Conservation (phyloP, 2,797 vertebrate genomes). For the Eutrigla gurnardus region DNA sequence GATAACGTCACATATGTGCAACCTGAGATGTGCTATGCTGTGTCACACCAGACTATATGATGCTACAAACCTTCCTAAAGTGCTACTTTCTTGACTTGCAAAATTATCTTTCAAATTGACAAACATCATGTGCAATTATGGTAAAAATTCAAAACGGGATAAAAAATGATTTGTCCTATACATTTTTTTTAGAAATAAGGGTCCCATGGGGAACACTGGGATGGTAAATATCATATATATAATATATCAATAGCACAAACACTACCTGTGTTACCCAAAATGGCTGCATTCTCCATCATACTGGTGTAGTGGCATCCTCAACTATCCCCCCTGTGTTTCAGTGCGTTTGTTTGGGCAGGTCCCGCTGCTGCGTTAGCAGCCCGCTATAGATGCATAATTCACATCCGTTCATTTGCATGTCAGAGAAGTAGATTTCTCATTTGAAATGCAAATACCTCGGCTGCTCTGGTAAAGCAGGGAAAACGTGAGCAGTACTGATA, state of each 20-base stretch:
- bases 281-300: slow-evolving; percentile 8
- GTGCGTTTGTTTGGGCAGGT: slow-evolving; percentile 33
- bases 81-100: too few species aligned
- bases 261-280: slow-evolving; percentile 22
- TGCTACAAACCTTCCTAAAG: too few species aligned
- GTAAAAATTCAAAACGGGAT: too few species aligned
- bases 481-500: slow-evolving; percentile 73
- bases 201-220: too few species aligned
- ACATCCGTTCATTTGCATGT: slow-evolving; percentile 83
- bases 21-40: too few species aligned
- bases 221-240: too few species aligned
- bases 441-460: slow-evolving; percentile 84
- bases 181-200: too few species aligned
- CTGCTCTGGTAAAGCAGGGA: slow-evolving; percentile 67
- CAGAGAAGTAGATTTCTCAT: slow-evolving; percentile 80
- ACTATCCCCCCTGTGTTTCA: slow-evolving; percentile 12
- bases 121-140: too few species aligned
- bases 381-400: slow-evolving; percentile 79
- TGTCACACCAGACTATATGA: too few species aligned
- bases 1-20: too few species aligned
- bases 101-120: too few species aligned
- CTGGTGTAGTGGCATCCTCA: slow-evolving; percentile 30
- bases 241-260: not conserved
- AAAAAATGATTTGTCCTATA: too few species aligned
- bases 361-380: slow-evolving; percentile 53